A percentile compares a stretch with the other conserved stretches of the same genome.
These are phyloP conservation scores for Riptortus pedestris DNA, from an alignment of 1,140 invertebrate species.

Conservation along the genomic window DNA sequence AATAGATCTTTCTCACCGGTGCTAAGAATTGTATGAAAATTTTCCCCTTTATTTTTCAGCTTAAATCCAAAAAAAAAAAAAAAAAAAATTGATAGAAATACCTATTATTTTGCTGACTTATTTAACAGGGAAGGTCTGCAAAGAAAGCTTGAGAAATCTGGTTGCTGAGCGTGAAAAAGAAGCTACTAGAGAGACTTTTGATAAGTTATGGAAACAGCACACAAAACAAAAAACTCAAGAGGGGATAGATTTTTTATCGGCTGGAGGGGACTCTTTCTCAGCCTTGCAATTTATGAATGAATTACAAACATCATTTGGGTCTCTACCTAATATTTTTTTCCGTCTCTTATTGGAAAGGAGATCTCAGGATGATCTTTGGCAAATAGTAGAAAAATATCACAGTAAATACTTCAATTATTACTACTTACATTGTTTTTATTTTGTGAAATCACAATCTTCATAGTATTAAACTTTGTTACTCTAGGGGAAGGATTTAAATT, in stretches of 20 bases:
- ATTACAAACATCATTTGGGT: conserved; percentile 32
- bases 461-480: too few relatives aligned
- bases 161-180: background rate
- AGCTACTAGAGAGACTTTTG: background rate
- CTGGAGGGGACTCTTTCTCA: conserved; percentile 40
- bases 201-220: background rate
- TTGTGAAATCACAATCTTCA: too few relatives aligned
- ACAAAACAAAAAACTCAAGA: background rate
- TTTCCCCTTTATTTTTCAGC: too few relatives aligned
- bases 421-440: too few relatives aligned
- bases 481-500: too few relatives aligned
- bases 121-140: conserved; percentile 25
- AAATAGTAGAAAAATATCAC: background rate
- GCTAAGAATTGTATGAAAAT: too few relatives aligned
- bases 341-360: conserved; percentile 12
- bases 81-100: conserved; percentile 21
- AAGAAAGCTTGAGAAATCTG: conserved; percentile 6
- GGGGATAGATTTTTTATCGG: background rate
- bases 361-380: background rate
- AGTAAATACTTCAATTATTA: too few relatives aligned
- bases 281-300: conserved; percentile 37
- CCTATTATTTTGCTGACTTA: conserved; percentile 30
- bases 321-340: conserved; percentile 10
- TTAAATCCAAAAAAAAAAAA: too few relatives aligned
- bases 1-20: too few relatives aligned